Evolutionary conservation across 2,888 invertebrate genomes (phyloP).

Genomic region (Oasisia sp.): DNA sequence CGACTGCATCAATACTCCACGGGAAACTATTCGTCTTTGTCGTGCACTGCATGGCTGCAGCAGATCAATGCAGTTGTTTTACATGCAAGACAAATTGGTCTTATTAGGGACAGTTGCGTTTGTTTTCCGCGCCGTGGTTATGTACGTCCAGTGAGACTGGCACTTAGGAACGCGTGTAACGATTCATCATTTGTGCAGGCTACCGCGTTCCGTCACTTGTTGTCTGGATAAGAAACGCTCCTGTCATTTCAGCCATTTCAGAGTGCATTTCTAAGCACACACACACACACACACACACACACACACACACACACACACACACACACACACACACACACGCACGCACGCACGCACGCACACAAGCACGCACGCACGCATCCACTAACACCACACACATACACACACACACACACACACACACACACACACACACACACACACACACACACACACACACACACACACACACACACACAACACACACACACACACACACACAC

Average conservation of each 20-base stretch:
- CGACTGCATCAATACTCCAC: background rate
- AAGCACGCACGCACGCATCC: background rate
- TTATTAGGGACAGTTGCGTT: background rate
- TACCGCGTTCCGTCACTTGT: too few relatives aligned
- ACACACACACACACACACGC: background rate
- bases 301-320: background rate
- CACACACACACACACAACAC: background rate
- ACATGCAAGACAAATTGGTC: background rate
- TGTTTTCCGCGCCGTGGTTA: background rate
- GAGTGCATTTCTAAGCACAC: background rate
- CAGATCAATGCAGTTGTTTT: background rate
- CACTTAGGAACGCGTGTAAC: background rate
- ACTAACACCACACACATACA: background rate
- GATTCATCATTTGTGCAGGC: too few relatives aligned
- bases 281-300: background rate
- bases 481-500: slow-evolving; percentile 18
- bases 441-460: background rate
- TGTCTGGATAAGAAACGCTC: too few relatives aligned
- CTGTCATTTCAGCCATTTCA: too few relatives aligned
- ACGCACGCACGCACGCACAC: too few relatives aligned
- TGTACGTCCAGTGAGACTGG: background rate
- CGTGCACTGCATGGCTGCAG: background rate
- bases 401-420: background rate
- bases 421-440: too few relatives aligned
- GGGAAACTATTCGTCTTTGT: background rate